Evolutionary conservation across 2,888 invertebrate genomes (phyloP).

Genomic region (Toxonevra muliebris): DNA sequence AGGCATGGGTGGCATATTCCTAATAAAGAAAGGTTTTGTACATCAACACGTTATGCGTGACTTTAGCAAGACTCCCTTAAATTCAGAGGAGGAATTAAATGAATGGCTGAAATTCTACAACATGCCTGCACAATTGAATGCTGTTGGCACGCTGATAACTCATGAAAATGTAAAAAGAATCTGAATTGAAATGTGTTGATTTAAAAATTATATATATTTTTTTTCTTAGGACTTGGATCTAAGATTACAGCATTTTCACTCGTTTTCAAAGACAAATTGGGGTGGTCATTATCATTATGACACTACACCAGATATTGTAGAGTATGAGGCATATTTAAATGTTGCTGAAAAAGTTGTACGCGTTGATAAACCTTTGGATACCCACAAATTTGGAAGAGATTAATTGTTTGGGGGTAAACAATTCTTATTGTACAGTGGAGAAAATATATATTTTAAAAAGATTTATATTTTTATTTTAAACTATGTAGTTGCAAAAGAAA

Average conservation of each 20-base stretch:
- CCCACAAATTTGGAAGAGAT: conserved; percentile 80
- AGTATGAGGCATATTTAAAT: conserved; percentile 88
- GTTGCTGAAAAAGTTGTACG: conserved; percentile 78
- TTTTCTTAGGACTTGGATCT: conserved; percentile 82
- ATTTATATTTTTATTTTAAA: no score
- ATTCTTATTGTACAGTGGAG: background rate
- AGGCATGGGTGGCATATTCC: conserved; percentile 91
- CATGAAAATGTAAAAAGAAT: conserved; percentile 75
- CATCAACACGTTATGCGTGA: conserved; percentile 97
- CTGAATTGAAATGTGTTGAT: background rate
- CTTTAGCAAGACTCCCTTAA: conserved; percentile 80
- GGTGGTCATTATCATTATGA: conserved; percentile 98
- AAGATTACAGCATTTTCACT: conserved; percentile 96
- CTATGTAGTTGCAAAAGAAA: no score
- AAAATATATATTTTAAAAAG: conserved; percentile 14
- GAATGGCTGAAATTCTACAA: conserved; percentile 91
- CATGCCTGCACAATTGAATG: conserved; percentile 88
- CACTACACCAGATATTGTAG: conserved; percentile 85
- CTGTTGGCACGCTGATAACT: conserved; percentile 87
- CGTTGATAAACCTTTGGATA: conserved; percentile 76
- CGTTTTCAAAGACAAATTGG: conserved; percentile 82
- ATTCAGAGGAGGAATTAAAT: conserved; percentile 78
- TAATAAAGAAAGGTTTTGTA: conserved; percentile 82
- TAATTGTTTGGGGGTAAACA: conserved; percentile 65
- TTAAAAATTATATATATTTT: background rate